phyloP scores from a whole-genome alignment of 2,888 invertebrate genomes.

The Salticus scenicus region DNA sequence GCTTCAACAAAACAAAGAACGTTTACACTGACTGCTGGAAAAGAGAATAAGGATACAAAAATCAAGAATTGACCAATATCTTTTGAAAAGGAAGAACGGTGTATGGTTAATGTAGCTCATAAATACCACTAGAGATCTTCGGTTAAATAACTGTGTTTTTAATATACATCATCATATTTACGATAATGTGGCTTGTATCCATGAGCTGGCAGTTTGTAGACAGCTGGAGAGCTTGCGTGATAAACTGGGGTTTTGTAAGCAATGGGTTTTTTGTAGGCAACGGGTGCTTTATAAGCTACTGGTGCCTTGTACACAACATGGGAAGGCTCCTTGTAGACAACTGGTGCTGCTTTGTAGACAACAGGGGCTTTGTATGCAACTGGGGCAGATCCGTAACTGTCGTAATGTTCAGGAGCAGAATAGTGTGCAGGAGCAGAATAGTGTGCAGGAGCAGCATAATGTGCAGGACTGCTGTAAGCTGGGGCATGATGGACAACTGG shows the following conservation, averaged over 20 bases:
- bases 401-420: slow-evolving; percentile 37
- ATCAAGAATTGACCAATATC: background rate
- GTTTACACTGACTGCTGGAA: background rate
- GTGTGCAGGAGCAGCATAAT: slow-evolving; percentile 38
- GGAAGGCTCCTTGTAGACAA: slow-evolving; percentile 43
- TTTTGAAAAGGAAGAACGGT: background rate
- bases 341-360: slow-evolving; percentile 62
- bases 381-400: slow-evolving; percentile 55
- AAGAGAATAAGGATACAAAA: background rate
- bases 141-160: too few species aligned
- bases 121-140: too few species aligned
- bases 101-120: background rate
- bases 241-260: slow-evolving; percentile 43
- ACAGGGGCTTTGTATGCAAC: slow-evolving; percentile 60
- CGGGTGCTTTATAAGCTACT: slow-evolving; percentile 46
- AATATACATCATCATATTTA: slow-evolving; percentile 64
- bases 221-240: slow-evolving; percentile 12
- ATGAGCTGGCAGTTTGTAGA: slow-evolving; percentile 20
- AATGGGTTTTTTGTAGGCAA: slow-evolving; percentile 39
- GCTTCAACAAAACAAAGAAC: too few species aligned
- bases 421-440: slow-evolving; percentile 62
- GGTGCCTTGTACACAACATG: slow-evolving; percentile 47
- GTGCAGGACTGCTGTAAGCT: slow-evolving; percentile 57
- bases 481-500: slow-evolving; percentile 60
- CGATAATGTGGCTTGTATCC: slow-evolving; percentile 67